Evolutionary conservation across 2,797 vertebrate species (phyloP), one percentile per base, ranked within the genome.

Genomic region (Naso thynnoides): DNA sequence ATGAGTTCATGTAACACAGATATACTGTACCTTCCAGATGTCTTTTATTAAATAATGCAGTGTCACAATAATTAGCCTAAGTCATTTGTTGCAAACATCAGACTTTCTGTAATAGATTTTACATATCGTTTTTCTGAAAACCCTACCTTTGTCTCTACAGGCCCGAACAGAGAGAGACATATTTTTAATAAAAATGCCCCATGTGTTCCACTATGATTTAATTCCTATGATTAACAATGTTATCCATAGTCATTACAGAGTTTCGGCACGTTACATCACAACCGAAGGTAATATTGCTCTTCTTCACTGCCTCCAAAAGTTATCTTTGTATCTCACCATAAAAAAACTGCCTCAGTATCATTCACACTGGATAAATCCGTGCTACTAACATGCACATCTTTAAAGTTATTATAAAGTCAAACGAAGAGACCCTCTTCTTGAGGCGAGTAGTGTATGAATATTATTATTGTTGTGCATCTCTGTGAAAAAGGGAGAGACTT

Each of bases 391-490:
- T 79, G 64, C 73, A 70, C 65, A 78, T 83, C 76, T 87, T 81
- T 76, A 84, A 83, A 83, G 57, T 69, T 82, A 88, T 90, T 88
- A 87, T 82, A 89, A 83, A 91, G 82, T 88, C 85, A 83, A 84
- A 84, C 60, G 31, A 86, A 87, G 85, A 65, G 77, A 65, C 64
- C 67, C 66, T 80, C 76, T 85, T 84, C 60, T 76, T 60, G 76
- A 75, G 68, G 66, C 26, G 31, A 69, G 27, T 54, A 70, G 56
- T 82, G 76, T 85, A 90, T 91, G 89, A 91, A 93, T 92, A 91
- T 87, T 89, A 91, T 92, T 91, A 91, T 86, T 88, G 83, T 83
- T 82, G 86, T 86, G 89, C 82, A 86, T 88, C 82, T 78, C 74
- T 83, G 79, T 86, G 82, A 87, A 87, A 85, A 86, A 76, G 81